phyloP scores from a whole-genome alignment of 92 coral and sea anemone species.

The Zoanthus solanderi region DNA sequence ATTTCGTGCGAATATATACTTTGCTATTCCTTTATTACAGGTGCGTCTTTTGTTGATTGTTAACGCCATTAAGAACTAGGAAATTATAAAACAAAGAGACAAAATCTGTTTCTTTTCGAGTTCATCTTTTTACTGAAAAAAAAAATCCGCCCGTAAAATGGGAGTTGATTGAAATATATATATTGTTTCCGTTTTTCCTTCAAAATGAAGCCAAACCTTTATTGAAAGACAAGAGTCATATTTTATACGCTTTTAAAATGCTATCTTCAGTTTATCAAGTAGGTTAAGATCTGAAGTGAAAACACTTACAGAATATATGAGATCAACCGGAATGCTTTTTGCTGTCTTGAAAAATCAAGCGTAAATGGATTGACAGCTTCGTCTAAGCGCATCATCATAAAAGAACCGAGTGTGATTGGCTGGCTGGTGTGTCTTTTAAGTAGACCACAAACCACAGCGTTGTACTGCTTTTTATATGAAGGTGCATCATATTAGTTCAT shows the following conservation, averaged over 20 bases:
- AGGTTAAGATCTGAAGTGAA: background rate
- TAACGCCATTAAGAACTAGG: background rate
- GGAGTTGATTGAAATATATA: background rate
- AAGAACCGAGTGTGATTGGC: conserved; percentile 3
- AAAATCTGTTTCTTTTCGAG: background rate
- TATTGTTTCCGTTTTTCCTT: background rate
- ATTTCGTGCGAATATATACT: background rate
- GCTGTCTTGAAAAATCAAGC: background rate
- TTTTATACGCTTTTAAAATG: background rate
- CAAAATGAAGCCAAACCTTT: background rate
- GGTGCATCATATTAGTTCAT: background rate
- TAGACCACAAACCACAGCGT: conserved; percentile 30
- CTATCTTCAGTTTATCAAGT: background rate
- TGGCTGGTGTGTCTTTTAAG: background rate
- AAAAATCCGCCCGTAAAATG: background rate
- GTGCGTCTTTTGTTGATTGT: background rate
- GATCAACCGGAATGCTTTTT: background rate
- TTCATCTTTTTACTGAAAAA: background rate
- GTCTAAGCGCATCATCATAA: background rate
- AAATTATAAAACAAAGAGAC: background rate
- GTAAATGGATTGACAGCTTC: background rate
- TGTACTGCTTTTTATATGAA: background rate
- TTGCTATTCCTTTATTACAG: background rate
- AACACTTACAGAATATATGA: background rate
- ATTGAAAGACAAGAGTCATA: background rate